Conservation (phyloP, 2,113 vertebrate genomes). For the Cyanocitta stelleri region DNA sequence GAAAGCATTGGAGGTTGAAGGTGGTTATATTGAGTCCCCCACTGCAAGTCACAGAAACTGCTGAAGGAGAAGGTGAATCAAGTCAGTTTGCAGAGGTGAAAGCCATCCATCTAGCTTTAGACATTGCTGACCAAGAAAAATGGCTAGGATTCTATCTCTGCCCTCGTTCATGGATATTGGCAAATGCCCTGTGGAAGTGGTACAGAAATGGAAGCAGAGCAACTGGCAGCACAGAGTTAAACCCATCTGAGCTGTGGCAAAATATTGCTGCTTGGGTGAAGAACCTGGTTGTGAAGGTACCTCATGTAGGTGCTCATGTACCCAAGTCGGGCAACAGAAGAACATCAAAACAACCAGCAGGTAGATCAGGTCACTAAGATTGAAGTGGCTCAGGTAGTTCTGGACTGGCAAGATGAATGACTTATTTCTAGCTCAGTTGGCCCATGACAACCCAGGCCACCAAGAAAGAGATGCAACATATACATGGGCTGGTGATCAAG, state of each 20-base stretch:
- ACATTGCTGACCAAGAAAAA: background rate
- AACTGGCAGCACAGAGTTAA: background rate
- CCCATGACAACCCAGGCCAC: background rate
- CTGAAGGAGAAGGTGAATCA: background rate
- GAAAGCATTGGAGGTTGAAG: background rate
- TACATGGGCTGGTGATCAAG: background rate
- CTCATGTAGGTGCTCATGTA: background rate
- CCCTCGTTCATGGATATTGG: too few relatives aligned
- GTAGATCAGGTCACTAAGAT: background rate
- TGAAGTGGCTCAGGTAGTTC: background rate
- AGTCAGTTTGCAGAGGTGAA: background rate
- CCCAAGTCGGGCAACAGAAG: background rate
- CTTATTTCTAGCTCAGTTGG: background rate
- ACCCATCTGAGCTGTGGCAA: background rate
- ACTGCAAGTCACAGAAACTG: accelerated
- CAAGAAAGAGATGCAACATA: background rate
- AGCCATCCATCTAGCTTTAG: background rate
- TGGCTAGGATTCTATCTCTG: background rate
- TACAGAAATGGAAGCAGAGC: background rate
- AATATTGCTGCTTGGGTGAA: background rate
- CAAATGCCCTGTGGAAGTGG: background rate
- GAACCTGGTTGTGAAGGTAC: background rate
- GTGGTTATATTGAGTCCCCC: too few relatives aligned
- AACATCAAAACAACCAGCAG: background rate
- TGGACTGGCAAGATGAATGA: background rate